Conservation (phyloP, 2,113 vertebrate genomes). For the Cariama cristata region DNA sequence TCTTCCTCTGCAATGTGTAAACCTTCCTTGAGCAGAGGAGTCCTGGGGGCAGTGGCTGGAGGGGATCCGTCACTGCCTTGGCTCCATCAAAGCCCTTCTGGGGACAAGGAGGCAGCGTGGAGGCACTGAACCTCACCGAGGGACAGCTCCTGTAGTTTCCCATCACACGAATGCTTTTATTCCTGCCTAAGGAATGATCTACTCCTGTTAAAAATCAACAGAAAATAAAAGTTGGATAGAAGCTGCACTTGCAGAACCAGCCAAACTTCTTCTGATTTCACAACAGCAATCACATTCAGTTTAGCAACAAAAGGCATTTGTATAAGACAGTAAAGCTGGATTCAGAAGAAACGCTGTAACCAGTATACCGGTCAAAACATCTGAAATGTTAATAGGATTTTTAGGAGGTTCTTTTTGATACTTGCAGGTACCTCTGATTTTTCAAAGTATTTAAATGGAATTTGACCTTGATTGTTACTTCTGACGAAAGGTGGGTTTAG, state of each 20-base stretch:
- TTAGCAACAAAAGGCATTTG: conserved; percentile 11
- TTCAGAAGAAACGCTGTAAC: neutral
- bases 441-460: neutral
- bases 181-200: neutral
- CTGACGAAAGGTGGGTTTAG: neutral
- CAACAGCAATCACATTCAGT: neutral
- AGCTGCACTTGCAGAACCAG: neutral
- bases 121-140: neutral
- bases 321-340: neutral
- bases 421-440: neutral
- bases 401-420: conserved; percentile 13
- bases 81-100: conserved; percentile 57
- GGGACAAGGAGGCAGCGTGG: neutral
- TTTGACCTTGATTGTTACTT: neutral
- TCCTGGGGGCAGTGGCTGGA: conserved; percentile 56
- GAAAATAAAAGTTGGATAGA: neutral
- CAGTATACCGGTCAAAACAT: neutral
- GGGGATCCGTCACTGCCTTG: conserved; percentile 41
- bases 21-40: conserved; percentile 28
- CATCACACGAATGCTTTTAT: neutral
- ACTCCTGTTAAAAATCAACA: conserved; percentile 3
- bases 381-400: neutral
- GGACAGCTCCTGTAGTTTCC: neutral
- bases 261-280: neutral
- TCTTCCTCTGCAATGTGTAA: conserved; percentile 38